Base-by-base conservation (phyloP, 2,113 vertebrate species). In the Pyxicephalus adspersus region DNA sequence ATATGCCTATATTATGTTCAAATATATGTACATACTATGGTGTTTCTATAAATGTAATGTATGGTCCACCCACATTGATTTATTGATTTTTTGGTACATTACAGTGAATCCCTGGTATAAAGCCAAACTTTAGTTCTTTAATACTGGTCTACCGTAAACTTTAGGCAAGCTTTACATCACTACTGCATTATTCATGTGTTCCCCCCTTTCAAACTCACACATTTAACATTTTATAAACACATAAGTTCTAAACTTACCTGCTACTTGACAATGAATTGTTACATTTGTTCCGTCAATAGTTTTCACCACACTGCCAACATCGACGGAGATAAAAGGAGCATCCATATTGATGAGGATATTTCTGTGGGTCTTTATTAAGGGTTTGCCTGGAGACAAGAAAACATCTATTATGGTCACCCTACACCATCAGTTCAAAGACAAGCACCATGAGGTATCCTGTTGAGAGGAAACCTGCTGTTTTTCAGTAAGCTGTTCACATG, bases 221-320 rank as follows among this genome's bases (percentile, higher is more conserved):
- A 45, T 45, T 45, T 45, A 45, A 45, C 11, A 45, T 45, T 45
- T 13, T 45, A 45, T 9, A 2, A 45, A 45, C 38, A 45, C 9
- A 45, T 45, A 45, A 8, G 9, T 45, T 45, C 38, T 45, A 45
- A 45, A 26, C 92, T 92, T 71, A 94, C 94, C 94, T 90, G 92
- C 92, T 13, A 92, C 92, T 65, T 94, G 93, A 85, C 94, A 94
- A 86, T 77, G 90, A 79, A 94, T 92, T 4, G 91, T 94, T 84
- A 94, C 88, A 52, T 94, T 93, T 76, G 84, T 83, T 76, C 87
- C 88, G 29, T 19, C 87, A 16, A 92, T 86, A 28, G 92, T 94
- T 88, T 90, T 92, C 86, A 94, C 45, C 11, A 85, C 87, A 76
- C 90, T 87, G 60, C 94, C 94, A 64, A 94, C 86, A 25, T 94